Conservation (phyloP, 2,797 vertebrate genomes). For the Hydrocynus forskahlii region DNA sequence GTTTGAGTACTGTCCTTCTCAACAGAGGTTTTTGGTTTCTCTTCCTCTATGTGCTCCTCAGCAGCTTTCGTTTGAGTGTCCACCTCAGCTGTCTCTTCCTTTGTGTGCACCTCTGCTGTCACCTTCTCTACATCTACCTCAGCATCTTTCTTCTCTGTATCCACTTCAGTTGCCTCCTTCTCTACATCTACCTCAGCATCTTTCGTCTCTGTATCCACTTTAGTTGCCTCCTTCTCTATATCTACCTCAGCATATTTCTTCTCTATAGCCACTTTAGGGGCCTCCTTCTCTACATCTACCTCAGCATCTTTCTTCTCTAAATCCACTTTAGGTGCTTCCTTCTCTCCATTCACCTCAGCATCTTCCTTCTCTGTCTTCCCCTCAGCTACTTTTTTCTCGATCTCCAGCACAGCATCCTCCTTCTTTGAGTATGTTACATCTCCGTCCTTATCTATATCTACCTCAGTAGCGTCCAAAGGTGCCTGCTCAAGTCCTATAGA, state of each 20-base stretch:
- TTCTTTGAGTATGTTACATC: too few relatives aligned
- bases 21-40: conserved; percentile 14
- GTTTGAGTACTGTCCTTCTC: neutral
- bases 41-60: conserved; percentile 33
- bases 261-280: rapidly evolving
- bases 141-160: conserved; percentile 19
- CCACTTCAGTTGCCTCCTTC: neutral
- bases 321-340: neutral
- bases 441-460: neutral
- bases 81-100: neutral
- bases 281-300: conserved; percentile 5
- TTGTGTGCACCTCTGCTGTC: neutral
- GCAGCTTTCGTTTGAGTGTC: conserved; percentile 2
- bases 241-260: neutral
- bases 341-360: neutral
- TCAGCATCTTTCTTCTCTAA: conserved; percentile 39
- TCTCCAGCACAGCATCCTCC: neutral
- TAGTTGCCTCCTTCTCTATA: conserved; percentile 20
- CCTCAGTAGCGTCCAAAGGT: neutral
- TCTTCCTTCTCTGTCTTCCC: neutral
- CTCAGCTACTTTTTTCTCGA: neutral
- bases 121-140: conserved; percentile 31
- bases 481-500: conserved; percentile 45
- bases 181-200: neutral
- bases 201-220: neutral